Conservation (phyloP, 2,113 vertebrate genomes). For the Brachyistius frenatus region DNA sequence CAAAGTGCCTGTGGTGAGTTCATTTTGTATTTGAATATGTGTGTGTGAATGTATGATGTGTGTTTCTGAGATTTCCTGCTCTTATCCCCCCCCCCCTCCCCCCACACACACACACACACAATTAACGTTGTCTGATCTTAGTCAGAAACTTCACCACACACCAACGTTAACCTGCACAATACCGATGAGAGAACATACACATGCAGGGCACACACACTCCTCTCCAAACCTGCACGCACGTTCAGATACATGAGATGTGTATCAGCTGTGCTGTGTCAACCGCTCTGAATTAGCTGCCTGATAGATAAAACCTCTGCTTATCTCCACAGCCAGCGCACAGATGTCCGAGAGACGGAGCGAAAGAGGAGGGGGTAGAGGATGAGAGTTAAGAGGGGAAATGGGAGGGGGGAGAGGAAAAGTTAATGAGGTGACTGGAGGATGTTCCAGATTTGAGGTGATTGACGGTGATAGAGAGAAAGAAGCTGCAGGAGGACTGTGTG, state of each 20-base stretch:
- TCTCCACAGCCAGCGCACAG: conserved; percentile 46
- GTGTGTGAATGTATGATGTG: conserved; percentile 19
- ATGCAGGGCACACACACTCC: not conserved
- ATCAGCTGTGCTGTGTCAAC: conserved; percentile 52
- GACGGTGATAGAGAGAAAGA: conserved; percentile 29
- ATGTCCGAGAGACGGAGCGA: conserved; percentile 32
- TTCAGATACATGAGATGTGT: conserved; percentile 28
- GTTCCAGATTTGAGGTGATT: conserved; percentile 29
- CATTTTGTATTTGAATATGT: conserved; percentile 47
- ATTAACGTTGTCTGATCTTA: conserved; percentile 2
- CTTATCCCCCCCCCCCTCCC: not conserved
- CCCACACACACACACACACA: not conserved
- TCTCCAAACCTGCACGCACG: conserved; percentile 16
- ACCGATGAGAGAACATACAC: not conserved
- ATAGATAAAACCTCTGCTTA: conserved; percentile 62
- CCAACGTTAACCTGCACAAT: conserved; percentile 5
- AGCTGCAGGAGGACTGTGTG: not conserved
- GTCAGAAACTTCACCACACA: not conserved
- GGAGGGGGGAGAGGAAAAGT: conserved; percentile 24
- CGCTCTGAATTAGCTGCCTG: conserved; percentile 34
- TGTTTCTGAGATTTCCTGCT: not conserved
- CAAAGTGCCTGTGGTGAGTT: conserved; percentile 69
- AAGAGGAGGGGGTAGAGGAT: not conserved
- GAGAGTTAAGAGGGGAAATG: conserved; percentile 29
- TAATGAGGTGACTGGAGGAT: conserved; percentile 42